Base-by-base conservation (phyloP, 2,797 vertebrate genomes). In the Podargus strigoides region DNA sequence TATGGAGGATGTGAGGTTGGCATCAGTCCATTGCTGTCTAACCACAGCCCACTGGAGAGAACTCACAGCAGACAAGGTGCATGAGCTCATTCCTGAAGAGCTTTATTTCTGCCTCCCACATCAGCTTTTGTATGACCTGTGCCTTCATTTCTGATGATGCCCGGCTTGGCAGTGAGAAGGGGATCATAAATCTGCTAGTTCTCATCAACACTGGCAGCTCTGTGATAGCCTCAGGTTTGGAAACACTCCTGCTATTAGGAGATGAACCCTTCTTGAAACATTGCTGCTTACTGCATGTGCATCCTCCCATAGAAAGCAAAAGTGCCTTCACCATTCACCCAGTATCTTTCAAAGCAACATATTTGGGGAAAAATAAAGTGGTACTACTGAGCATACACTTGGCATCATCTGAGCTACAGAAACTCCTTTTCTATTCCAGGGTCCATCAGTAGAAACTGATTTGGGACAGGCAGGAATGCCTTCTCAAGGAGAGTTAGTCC, bases 211-310 rank as follows among this genome's bases (percentile, higher is more conserved):
- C 15, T 67, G 84, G 74, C 70, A 89, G 22, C n/a, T 18, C 28
- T 84, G 32, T 59, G 68, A 53, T 63, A 90, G 49, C 68, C 75
- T 80, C 30, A 64, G 75, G 58, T 92, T 80, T 96, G 64, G 72
- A 93, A 93, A 83, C 37, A 6, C 64, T 94, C 68, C 41, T 77
- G 56, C 52, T 64, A 77, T 80, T 91, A 91, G 58, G 53, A 95
- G 49, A 80, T 36, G 60, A 83, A 53, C 44, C 32, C 15, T 91
- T 91, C n/a, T 70, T 80, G 87, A 93, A 95, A 67, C 69, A 93
- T 85, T 95, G 44, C n/a, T 89, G 47, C 19, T 85, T 80, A 63
- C 62, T 37, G 7, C 36, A 53, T 53, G 26, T 37, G 17, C 44
- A 64, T 26, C 55, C 67, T 79, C 60, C 75, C 37, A 60, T 27